Conservation (phyloP, 2,888 invertebrate species). For the Folsomia manolachei region DNA sequence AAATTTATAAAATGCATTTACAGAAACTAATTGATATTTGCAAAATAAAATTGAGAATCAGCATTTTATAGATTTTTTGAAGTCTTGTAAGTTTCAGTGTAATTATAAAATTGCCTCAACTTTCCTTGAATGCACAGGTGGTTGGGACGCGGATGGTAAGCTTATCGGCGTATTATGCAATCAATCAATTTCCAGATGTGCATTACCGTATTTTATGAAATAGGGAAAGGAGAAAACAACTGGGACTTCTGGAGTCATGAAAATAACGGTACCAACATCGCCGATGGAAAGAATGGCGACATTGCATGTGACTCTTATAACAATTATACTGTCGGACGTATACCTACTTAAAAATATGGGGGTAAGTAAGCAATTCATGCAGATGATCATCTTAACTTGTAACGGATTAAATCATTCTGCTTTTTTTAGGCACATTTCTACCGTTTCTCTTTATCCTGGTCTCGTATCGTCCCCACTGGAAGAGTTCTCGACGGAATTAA, state of each 20-base stretch:
- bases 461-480: slow-evolving; percentile 55
- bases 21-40: too few relatives aligned
- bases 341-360: slow-evolving; percentile 53
- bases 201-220: not conserved
- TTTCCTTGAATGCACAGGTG: too few relatives aligned
- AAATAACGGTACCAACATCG: slow-evolving; percentile 51
- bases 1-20: too few relatives aligned
- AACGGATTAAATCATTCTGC: not conserved
- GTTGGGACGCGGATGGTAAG: slow-evolving; percentile 3
- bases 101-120: too few relatives aligned
- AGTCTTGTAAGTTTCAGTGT: too few relatives aligned
- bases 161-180: not conserved
- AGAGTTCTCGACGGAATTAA: slow-evolving; percentile 57
- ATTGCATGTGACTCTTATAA: slow-evolving; percentile 56
- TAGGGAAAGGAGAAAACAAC: slow-evolving; percentile 53
- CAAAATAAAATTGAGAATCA: not conserved
- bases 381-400: not conserved
- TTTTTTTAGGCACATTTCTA: slow-evolving; percentile 33
- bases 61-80: not conserved
- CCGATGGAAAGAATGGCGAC: slow-evolving; percentile 53
- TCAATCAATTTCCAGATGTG: too few relatives aligned
- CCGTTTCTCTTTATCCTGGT: slow-evolving; percentile 57
- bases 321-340: slow-evolving; percentile 55
- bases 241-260: slow-evolving; percentile 55
- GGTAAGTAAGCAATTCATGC: slow-evolving; percentile 42